phyloP scores from a whole-genome alignment of 2,888 invertebrate species.

The Xestia ashworthii region DNA sequence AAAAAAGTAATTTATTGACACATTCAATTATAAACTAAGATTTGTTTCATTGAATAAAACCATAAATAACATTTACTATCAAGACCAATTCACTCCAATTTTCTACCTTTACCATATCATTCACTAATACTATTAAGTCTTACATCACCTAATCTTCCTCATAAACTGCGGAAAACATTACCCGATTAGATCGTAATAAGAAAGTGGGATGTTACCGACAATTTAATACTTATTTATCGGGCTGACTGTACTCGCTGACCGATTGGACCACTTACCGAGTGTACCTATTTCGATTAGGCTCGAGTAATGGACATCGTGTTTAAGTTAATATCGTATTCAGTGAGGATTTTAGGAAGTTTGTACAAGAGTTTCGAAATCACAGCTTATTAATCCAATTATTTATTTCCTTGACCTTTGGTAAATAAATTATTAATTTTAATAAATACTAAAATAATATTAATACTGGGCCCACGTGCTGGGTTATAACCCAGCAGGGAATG shows the following conservation, averaged over 20 bases:
- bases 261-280: slow-evolving; percentile 52
- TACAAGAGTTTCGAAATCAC: not conserved
- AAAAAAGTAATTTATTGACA: slow-evolving; percentile 41
- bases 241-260: slow-evolving; percentile 35
- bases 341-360: slow-evolving; percentile 14
- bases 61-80: slow-evolving; percentile 50
- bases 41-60: slow-evolving; percentile 30
- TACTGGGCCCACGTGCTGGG: too few species aligned
- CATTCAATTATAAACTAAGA: slow-evolving; percentile 48
- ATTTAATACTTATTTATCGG: slow-evolving; percentile 60
- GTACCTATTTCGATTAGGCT: slow-evolving; percentile 50
- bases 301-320: slow-evolving; percentile 48
- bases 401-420: too few species aligned
- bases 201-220: slow-evolving; percentile 53
- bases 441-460: too few species aligned
- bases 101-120: slow-evolving; percentile 47
- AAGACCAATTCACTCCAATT: slow-evolving; percentile 52
- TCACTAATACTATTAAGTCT: slow-evolving; percentile 51
- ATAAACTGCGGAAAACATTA: slow-evolving; percentile 60
- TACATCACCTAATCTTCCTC: slow-evolving; percentile 54
- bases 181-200: slow-evolving; percentile 58
- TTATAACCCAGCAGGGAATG: too few species aligned
- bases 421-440: too few species aligned
- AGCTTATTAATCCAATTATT: not conserved
- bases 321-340: slow-evolving; percentile 46